Base-by-base conservation (phyloP, 2,888 invertebrate genomes). In the Drosophila testacea region DNA sequence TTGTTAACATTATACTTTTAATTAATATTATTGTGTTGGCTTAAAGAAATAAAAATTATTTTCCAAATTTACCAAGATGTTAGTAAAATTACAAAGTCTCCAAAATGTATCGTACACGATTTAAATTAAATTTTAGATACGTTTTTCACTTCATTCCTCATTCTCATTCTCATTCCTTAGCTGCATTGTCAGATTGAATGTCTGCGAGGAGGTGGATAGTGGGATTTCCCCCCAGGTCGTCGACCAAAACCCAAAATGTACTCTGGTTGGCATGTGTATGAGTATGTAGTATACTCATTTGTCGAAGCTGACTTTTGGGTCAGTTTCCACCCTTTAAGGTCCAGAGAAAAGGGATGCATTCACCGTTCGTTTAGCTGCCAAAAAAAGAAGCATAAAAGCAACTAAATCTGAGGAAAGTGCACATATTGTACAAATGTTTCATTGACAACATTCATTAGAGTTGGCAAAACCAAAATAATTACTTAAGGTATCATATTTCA, bases 391-490 rank as follows among this genome's bases (percentile, higher is more conserved):
- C 55, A 66, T 69, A 81, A 22, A 22, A 22, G 22, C 63, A 79
- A 65, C 70, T 57, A 69, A 82, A 73, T 69, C 72, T 71, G 57
- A 61, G 77, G 56, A 85, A 81, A 83, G 88, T 82, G 85, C 79
- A 88, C 85, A 88, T 85, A 82, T 77, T 85, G 88, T 70, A 73
- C 72, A 73, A 68, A 88, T 51, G 68, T 74, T 65, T 85, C 77
- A 82, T 85, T 85, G 88, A 59, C 54, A 66, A 56, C 63, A 64
- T 57, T 63, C 77, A 85, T 88, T 82, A 84, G 69, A 71, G 67
- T 79, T 69, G 16, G 13, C 30, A 13, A 34, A 10, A 22, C 32
- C 39, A 55, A 60, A 56, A 41, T 59, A 50, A 51, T 39, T 22
- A 42, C 62, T 65, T 52, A 22, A 1, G 30, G 6, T 13, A 38